A percentile compares a stretch with the other conserved stretches of the same genome.
phyloP scores from a whole-genome alignment of 2,797 vertebrate species.

The Falco naumanni region DNA sequence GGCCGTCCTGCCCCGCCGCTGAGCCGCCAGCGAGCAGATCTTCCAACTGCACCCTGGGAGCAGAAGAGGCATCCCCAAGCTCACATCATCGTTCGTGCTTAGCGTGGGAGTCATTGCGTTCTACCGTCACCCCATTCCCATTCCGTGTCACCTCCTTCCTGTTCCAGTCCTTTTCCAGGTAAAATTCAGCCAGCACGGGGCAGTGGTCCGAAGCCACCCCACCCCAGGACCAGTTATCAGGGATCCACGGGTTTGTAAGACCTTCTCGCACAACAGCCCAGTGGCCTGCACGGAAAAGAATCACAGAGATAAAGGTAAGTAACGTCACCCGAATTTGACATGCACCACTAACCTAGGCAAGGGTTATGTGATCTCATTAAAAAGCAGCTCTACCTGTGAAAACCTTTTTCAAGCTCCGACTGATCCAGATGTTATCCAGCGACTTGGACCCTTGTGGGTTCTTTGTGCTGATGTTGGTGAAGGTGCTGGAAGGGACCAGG shows the following conservation, averaged over 20 bases:
- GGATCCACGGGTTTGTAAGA: conserved; percentile 96
- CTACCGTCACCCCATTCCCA: conserved; percentile 79
- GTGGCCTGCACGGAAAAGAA: conserved; percentile 80
- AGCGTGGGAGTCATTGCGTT: conserved; percentile 79
- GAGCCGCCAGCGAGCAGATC: not conserved
- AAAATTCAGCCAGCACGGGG: conserved; percentile 90
- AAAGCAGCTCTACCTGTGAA: conserved; percentile 83
- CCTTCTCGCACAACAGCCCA: conserved; percentile 91
- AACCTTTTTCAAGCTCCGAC: conserved; percentile 88
- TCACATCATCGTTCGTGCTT: conserved; percentile 90
- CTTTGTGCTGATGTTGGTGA: conserved; percentile 96
- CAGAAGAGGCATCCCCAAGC: not conserved
- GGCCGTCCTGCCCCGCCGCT: not conserved
- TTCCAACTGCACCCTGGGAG: not conserved
- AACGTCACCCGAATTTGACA: accelerated
- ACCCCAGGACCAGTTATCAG: conserved; percentile 97
- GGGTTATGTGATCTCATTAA: accelerated
- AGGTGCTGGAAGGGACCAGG: conserved; percentile 84
- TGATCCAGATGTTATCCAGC: conserved; percentile 96
- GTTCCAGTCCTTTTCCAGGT: conserved; percentile 78
- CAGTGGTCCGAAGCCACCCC: conserved; percentile 94
- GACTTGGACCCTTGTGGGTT: conserved; percentile 89
- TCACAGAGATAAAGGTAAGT: not conserved
- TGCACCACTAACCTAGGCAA: accelerated
- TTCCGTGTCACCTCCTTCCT: conserved; percentile 81